Evolutionary conservation across 2,113 vertebrate species (phyloP).

Genomic region (Loxodonta africana): DNA sequence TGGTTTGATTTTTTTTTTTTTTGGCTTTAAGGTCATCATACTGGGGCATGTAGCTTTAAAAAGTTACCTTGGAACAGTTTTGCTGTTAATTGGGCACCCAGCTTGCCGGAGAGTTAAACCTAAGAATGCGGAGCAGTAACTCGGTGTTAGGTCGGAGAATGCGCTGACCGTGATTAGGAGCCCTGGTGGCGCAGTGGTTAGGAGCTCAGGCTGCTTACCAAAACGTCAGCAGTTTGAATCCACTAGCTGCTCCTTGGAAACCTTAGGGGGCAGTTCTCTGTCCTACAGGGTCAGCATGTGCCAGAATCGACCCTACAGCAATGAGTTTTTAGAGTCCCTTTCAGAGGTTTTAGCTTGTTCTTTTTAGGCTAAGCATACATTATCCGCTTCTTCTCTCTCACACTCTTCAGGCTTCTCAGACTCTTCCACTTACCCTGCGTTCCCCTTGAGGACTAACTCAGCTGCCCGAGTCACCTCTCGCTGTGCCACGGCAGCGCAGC

Average conservation of each 20-base stretch:
- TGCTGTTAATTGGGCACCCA: neutral
- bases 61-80: neutral
- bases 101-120: neutral
- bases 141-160: neutral
- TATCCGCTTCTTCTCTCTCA: neutral
- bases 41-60: neutral
- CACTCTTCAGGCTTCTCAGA: neutral
- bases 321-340: neutral
- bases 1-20: neutral
- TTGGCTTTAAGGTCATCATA: neutral
- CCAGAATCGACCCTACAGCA: too few species aligned
- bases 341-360: neutral
- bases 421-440: neutral
- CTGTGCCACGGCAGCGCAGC: rapidly evolving
- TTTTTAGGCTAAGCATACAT: neutral
- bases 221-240: too few species aligned
- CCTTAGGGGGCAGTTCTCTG: too few species aligned
- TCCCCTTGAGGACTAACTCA: neutral
- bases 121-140: neutral
- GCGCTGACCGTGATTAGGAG: too few species aligned
- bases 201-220: too few species aligned
- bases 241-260: too few species aligned
- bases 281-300: too few species aligned
- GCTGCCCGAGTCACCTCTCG: neutral
- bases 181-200: too few species aligned